Base-by-base conservation (phyloP, 2,888 invertebrate species). In the Dermolepida albohirtum region DNA sequence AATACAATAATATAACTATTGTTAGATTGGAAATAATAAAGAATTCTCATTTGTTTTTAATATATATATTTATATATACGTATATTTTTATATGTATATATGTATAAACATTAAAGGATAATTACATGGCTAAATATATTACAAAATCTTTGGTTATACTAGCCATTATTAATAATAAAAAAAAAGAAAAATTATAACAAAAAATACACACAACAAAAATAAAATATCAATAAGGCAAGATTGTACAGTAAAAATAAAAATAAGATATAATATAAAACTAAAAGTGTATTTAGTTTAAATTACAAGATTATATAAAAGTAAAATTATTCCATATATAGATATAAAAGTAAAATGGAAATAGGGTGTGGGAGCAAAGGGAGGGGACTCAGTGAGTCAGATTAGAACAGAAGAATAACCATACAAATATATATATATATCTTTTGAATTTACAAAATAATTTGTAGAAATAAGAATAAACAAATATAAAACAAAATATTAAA, bases 131-230 rank as follows among this genome's bases (percentile, higher is more conserved):
- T 80, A 75, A 74, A 78, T 80, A 82, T 82, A 78, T 80, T 82
- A 82, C 82, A 82, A 72, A 74, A 72, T 83, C 83, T 84, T 84
- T 84, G 83, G 83, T 83, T 81, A 81, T 79, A 81, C 83, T 83
- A 84, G 83, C 83, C 83, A 81, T 78, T 76, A 76, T 75, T 73
- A 76, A 78, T 75, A 76, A 76, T 74, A 72, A 71, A 72, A 68
- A 74, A 73, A 73, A 72, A 72, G 71, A 71, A 73, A 76, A 78
- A 70, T 67, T 74, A 73, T 74, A 72, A 70, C 67, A 65, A 72
- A 71, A 71, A 71, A 74, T 69, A 70, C 68, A 73, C 70, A 73
- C 67, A 74, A 70, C 66, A 74, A 73, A 74, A 70, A 72, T 71
- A 70, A 66, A 74, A 70, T 69, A 74, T 67, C 71, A 71, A 72